These are phyloP conservation scores for Xenopus laevis DNA, from an alignment of 2,113 vertebrate species.

Conservation along the genomic window DNA sequence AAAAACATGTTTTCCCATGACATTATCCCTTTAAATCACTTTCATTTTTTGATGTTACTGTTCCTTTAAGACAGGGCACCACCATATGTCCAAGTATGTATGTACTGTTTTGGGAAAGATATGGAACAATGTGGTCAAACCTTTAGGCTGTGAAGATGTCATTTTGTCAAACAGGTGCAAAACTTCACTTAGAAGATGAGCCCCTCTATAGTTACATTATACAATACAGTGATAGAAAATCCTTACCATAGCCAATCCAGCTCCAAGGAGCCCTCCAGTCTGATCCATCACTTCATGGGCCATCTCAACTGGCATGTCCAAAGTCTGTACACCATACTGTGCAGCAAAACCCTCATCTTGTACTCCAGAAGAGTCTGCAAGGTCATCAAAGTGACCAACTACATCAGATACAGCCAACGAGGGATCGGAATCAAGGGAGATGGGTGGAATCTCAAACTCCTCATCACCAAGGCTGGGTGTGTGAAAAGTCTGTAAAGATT, in stretches of 20 bases:
- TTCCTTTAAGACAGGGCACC: too few relatives aligned
- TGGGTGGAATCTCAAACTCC: conserved; percentile 89
- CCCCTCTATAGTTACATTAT: too few relatives aligned
- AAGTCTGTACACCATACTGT: conserved; percentile 74
- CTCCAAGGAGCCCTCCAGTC: conserved; percentile 68
- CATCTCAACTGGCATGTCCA: conserved; percentile 78
- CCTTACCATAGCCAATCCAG: conserved; percentile 62
- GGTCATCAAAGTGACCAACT: conserved; percentile 80
- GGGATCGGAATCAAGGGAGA: conserved; percentile 82
- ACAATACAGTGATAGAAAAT: neutral
- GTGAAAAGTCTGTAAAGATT: conserved; percentile 78
- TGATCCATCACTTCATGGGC: conserved; percentile 70
- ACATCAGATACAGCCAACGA: conserved; percentile 79
- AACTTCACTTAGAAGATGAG: too few relatives aligned
- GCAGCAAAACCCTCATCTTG: conserved; percentile 65
- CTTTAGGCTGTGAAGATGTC: too few relatives aligned
- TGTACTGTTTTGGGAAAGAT: too few relatives aligned
- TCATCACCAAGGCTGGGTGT: conserved; percentile 88
- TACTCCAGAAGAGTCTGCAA: conserved; percentile 69
- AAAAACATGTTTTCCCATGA: too few relatives aligned
- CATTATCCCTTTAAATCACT: too few relatives aligned
- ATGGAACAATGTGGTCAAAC: too few relatives aligned
- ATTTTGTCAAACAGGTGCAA: too few relatives aligned
- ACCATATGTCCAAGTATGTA: too few relatives aligned
- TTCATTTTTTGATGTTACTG: too few relatives aligned